A percentile compares a stretch with the other conserved stretches of the same genome.
These are phyloP conservation scores for Pseudobourletiella spinata DNA, from an alignment of 1,140 invertebrate genomes.

Conservation along the genomic window DNA sequence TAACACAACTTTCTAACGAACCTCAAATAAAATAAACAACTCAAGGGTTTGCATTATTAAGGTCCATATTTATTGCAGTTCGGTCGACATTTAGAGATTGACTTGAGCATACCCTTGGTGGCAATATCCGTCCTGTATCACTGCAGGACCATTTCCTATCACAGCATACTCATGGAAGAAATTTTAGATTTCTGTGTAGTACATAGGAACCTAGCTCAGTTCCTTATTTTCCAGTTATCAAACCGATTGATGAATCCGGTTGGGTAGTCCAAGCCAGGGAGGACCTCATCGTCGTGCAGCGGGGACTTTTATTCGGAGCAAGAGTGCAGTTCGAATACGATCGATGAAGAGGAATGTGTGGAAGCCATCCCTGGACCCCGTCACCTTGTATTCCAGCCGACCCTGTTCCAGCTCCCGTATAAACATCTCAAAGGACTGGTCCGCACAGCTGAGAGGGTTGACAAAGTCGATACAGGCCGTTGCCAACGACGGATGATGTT, in stretches of 20 bases:
- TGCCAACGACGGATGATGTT: background rate
- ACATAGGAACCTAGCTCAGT: too few species aligned
- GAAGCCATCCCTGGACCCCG: background rate
- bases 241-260: conserved; percentile 8
- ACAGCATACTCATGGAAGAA: too few species aligned
- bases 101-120: too few species aligned
- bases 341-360: conserved; percentile 4
- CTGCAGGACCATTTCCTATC: too few species aligned
- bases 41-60: too few species aligned
- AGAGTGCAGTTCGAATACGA: background rate
- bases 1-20: too few species aligned
- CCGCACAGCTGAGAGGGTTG: background rate
- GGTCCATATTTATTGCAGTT: too few species aligned
- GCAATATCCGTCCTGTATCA: too few species aligned
- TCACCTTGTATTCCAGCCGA: conserved; percentile 1
- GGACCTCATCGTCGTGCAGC: conserved; percentile 1
- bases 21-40: too few species aligned
- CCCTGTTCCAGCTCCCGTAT: background rate
- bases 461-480: background rate
- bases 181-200: too few species aligned
- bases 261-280: conserved; percentile 4
- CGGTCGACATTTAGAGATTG: too few species aligned
- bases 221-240: conserved; percentile 13
- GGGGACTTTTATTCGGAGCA: background rate
- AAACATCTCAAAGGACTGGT: background rate